These are phyloP conservation scores for Petrosia ficiformis DNA, from an alignment of 37 sponge, comb jelly and placozoan species.

Conservation along the genomic window DNA sequence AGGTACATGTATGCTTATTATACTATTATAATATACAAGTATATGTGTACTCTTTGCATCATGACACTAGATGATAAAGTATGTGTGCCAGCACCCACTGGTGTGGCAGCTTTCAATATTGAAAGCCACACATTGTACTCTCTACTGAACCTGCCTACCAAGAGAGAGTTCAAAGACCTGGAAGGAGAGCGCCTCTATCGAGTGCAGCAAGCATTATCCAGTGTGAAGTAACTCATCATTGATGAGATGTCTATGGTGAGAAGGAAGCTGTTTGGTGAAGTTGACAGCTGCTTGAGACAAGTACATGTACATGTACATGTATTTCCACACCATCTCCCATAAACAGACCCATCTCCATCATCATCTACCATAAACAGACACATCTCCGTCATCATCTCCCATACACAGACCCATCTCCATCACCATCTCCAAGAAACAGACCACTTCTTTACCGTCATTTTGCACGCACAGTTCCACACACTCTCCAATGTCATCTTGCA, in stretches of 20 bases:
- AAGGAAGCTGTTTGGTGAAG: slow-evolving; percentile 36
- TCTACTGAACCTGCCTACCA: slow-evolving; percentile 30
- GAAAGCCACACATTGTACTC: slow-evolving; percentile 57
- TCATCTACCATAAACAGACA: too few relatives aligned
- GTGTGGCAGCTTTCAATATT: too few relatives aligned
- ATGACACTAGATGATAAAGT: slow-evolving; percentile 17
- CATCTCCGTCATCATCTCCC: too few relatives aligned
- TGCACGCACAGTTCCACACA: too few relatives aligned
- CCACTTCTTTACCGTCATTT: too few relatives aligned
- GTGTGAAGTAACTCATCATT: slow-evolving; percentile 10
- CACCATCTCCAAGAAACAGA: too few relatives aligned
- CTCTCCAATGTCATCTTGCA: neutral
- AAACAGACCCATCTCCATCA: too few relatives aligned
- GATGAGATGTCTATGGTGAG: too few relatives aligned
- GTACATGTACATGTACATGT: too few relatives aligned
- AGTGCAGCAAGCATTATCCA: slow-evolving; percentile 4
- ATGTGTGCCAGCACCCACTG: slow-evolving; percentile 40
- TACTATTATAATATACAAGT: neutral
- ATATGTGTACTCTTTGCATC: neutral
- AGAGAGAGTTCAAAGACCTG: too few relatives aligned
- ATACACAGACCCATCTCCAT: too few relatives aligned
- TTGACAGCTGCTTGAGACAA: slow-evolving; percentile 21
- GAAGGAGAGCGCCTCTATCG: slow-evolving; percentile 31
- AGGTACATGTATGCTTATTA: neutral
- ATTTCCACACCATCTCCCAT: slow-evolving; percentile 13